Percentiles rank a stretch among this genome's conserved stretches.
These are phyloP conservation scores for Euthynnus affinis DNA, from an alignment of 2,797 vertebrate species.

Conservation along the genomic window DNA sequence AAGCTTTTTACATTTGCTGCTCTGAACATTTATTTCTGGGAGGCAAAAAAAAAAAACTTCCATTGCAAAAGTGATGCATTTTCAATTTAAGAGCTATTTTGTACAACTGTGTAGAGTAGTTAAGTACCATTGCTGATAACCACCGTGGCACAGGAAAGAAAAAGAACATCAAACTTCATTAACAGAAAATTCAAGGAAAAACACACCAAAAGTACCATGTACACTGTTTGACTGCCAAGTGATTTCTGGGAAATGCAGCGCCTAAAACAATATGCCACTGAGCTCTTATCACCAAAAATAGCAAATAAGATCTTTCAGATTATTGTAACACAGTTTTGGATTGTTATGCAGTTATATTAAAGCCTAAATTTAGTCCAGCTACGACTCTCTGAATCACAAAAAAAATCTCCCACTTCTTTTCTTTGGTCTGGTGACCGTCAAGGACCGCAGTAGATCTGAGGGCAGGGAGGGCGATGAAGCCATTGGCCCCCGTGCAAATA, in stretches of 20 bases:
- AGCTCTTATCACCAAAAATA: conserved; percentile 51
- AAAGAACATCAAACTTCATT: conserved; percentile 45
- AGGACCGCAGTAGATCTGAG: background rate
- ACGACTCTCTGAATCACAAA: background rate
- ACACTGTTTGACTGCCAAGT: conserved; percentile 42
- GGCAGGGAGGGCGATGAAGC: background rate
- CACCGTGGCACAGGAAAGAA: conserved; percentile 23
- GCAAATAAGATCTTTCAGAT: conserved; percentile 25
- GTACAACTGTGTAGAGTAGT: conserved; percentile 22
- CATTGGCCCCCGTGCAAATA: background rate
- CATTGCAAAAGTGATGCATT: conserved; percentile 28
- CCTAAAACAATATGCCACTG: conserved; percentile 1
- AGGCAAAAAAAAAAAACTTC: no score
- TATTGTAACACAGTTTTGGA: conserved; percentile 33
- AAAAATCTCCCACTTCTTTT: background rate
- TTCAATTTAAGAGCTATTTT: conserved; percentile 19
- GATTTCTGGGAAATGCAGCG: conserved; percentile 54
- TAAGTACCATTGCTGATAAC: conserved; percentile 43
- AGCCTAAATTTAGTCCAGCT: conserved; percentile 6
- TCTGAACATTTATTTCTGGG: no score
- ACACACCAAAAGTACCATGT: conserved; percentile 11
- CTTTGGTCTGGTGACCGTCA: conserved; percentile 23
- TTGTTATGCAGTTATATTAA: conserved; percentile 7
- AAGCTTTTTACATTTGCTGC: background rate
- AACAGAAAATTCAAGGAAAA: conserved; percentile 47